Evolutionary conservation across 2,888 invertebrate genomes (phyloP), one percentile per base, ranked within the genome.

Genomic region (Lasioglossum villosulum): DNA sequence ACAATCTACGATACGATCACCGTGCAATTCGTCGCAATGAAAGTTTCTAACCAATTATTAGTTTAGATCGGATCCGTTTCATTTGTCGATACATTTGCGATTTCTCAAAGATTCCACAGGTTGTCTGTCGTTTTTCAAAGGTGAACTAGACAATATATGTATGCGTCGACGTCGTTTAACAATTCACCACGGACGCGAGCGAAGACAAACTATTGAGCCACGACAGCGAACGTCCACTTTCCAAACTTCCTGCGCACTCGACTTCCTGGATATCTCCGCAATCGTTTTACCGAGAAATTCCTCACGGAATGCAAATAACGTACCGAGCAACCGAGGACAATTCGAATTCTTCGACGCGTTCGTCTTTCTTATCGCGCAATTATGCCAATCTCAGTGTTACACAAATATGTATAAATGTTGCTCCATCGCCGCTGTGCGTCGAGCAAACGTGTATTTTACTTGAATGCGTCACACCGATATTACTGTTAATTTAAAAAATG

Each of bases 241-340:
- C 71, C 82, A 84, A 78, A 84, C 84, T 82, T 82, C 84, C 82
- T 82, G 84, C 23, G 34, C 45, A 52, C 30, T 48, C 78, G 52
- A 63, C 63, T 82, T 84, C 84, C 71, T 75, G 82, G 70, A 75
- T 78, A 78, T 56, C 70, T 71, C 16, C 48, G 48, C 76, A 63
- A 82, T 84, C 77, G 71, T 63, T 84, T 84, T 84, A 84, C 82
- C 71, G 42, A 78, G 84, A 84, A 84, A 78, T 77, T 45, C 68
- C 56, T 39, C 30, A 12, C 14, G 82, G 77, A 84, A 82, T 84
- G 72, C 74, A 84, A 84, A 82, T 81, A 84, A 70, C 71, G n/a
- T 39, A 34, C 14, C n/a, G n/a, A n/a, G n/a, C n/a, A n/a, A 42
- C 37, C 37, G 12, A 19, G 78, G 63, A 78, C 66, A 42, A 74